Conservation (phyloP, 2,888 invertebrate genomes). For the Machimus rusticus region DNA sequence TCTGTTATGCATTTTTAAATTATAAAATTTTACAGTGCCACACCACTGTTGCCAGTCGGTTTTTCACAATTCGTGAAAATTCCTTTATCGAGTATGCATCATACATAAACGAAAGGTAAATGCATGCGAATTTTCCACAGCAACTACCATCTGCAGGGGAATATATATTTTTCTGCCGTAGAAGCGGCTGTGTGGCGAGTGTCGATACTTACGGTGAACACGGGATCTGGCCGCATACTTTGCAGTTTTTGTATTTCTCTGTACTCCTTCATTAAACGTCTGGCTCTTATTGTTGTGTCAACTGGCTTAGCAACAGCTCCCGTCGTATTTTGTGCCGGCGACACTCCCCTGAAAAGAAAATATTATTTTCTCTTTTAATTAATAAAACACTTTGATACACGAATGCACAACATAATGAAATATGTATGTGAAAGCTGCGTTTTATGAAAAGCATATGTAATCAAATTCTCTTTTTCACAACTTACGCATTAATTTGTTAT, state of each 20-base stretch:
- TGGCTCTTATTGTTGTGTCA: constrained; percentile 73
- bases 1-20: neutral
- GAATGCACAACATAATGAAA: neutral
- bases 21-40: neutral
- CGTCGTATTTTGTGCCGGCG: constrained; percentile 62
- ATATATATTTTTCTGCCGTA: neutral
- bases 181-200: neutral
- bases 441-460: too few relatives aligned
- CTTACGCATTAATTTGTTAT: too few relatives aligned
- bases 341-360: constrained; percentile 56
- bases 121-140: too few relatives aligned
- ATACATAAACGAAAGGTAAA: neutral
- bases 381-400: neutral
- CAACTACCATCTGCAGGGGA: neutral
- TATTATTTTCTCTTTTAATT: neutral
- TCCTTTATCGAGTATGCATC: neutral
- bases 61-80: neutral
- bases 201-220: constrained; percentile 71
- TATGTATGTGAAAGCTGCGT: too few relatives aligned
- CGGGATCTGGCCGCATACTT: constrained; percentile 72
- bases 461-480: too few relatives aligned
- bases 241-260: constrained; percentile 80
- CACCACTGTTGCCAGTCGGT: neutral
- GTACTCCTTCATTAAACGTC: constrained; percentile 86
- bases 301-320: constrained; percentile 66